A percentile compares a stretch with the other conserved stretches of the same genome.
These are phyloP conservation scores for Apodemia duryi DNA, from an alignment of 2,888 invertebrate genomes.

Conservation along the genomic window DNA sequence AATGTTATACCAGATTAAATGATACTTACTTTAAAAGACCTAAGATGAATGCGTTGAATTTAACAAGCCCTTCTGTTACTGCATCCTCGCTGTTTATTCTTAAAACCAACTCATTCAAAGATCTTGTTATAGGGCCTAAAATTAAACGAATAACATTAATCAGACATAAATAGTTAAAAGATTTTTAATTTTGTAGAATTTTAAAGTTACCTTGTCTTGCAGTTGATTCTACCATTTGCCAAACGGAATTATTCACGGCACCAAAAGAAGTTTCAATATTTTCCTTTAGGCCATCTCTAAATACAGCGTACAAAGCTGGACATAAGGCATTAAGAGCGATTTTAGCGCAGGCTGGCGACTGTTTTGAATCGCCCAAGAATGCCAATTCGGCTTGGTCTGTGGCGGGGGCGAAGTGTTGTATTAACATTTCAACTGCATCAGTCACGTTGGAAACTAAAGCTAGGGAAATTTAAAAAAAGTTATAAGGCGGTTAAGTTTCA, in stretches of 20 bases:
- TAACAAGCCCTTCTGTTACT: constrained; percentile 89
- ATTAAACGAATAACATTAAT: constrained; percentile 17
- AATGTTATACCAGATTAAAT: constrained; percentile 3
- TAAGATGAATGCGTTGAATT: constrained; percentile 93
- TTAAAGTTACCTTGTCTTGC: constrained; percentile 86
- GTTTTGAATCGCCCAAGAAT: constrained; percentile 77
- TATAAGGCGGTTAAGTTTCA: background rate
- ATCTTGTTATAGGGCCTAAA: constrained; percentile 88
- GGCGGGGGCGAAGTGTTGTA: constrained; percentile 84
- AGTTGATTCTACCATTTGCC: constrained; percentile 94
- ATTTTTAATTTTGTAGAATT: background rate
- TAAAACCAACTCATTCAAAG: constrained; percentile 89
- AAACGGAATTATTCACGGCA: constrained; percentile 90
- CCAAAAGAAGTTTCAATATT: constrained; percentile 91
- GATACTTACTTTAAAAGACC: constrained; percentile 90
- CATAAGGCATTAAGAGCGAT: constrained; percentile 87
- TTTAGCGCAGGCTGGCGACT: constrained; percentile 84
- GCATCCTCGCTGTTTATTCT: constrained; percentile 90
- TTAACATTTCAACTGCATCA: constrained; percentile 86
- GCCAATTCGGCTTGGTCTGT: constrained; percentile 82
- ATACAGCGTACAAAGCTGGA: constrained; percentile 89
- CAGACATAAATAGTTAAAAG: constrained; percentile 21
- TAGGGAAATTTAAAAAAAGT: constrained; percentile 42
- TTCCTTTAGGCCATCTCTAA: constrained; percentile 91
- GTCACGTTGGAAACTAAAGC: constrained; percentile 86